Conservation (phyloP, 2,113 vertebrate species). For the Hemichromis elongatus region DNA sequence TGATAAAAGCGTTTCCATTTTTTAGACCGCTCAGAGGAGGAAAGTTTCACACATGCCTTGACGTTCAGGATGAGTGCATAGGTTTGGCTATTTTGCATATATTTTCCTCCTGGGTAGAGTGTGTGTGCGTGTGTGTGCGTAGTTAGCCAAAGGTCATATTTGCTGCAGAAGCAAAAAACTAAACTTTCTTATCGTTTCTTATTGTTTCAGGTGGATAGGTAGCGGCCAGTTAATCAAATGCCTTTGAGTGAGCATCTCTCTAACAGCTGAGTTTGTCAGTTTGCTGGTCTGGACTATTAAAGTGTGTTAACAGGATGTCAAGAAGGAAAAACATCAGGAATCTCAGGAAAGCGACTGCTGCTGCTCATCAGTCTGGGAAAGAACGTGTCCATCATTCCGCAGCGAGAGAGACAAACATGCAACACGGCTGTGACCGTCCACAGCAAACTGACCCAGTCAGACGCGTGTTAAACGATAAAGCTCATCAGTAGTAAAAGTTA, state of each 20-base stretch:
- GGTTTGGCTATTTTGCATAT: conserved; percentile 2
- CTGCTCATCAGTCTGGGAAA: not conserved
- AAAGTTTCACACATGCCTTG: not conserved
- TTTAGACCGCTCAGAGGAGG: not conserved
- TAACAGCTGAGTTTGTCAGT: not conserved
- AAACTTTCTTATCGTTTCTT: not conserved
- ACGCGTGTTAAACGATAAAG: not conserved
- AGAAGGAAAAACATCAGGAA: not conserved
- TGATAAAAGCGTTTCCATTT: not conserved
- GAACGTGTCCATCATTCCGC: not conserved
- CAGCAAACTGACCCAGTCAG: not conserved
- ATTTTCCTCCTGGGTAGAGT: not conserved
- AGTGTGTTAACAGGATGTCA: not conserved
- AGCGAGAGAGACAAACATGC: not conserved
- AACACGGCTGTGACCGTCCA: not conserved
- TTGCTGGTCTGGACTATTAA: not conserved
- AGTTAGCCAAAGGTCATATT: not conserved
- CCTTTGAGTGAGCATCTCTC: not conserved
- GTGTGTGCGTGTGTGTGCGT: not conserved
- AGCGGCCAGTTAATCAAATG: not conserved
- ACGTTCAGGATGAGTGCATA: not conserved
- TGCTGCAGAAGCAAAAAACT: not conserved
- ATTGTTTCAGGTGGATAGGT: not conserved
- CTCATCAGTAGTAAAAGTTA: not conserved
- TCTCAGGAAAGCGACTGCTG: not conserved